phyloP scores from a whole-genome alignment of 1,140 invertebrate species.

The Limonius californicus region DNA sequence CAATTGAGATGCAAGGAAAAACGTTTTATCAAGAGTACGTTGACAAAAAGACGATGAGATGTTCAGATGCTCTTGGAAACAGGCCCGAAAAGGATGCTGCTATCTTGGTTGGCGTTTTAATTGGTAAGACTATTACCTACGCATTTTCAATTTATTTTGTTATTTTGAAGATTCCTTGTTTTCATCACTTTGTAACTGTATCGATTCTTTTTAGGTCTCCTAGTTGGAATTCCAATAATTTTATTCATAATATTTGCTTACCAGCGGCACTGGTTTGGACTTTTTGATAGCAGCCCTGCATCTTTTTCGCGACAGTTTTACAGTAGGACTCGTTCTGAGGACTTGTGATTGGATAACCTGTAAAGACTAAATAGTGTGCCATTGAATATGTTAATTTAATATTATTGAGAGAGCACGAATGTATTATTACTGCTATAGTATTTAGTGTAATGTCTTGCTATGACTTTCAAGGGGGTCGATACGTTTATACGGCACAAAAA shows the following conservation, averaged over 20 bases:
- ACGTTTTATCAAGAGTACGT: slow-evolving; percentile 55
- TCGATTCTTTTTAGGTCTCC: slow-evolving; percentile 46
- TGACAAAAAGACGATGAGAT: slow-evolving; percentile 55
- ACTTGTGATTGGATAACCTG: neutral
- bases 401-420: too few species aligned
- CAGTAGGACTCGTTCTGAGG: slow-evolving; percentile 41
- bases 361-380: too few species aligned
- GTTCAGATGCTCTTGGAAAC: slow-evolving; percentile 57
- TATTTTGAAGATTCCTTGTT: neutral
- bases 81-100: slow-evolving; percentile 61
- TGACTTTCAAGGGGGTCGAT: too few species aligned
- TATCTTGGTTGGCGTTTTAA: slow-evolving; percentile 62
- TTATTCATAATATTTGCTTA: slow-evolving; percentile 56
- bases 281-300: slow-evolving; percentile 48
- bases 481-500: too few species aligned
- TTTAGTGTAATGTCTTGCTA: too few species aligned
- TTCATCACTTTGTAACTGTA: neutral
- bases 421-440: too few species aligned
- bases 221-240: slow-evolving; percentile 62
- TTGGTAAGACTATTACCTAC: slow-evolving; percentile 49
- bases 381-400: too few species aligned
- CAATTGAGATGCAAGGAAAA: slow-evolving; percentile 55
- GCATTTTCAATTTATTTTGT: neutral
- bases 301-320: slow-evolving; percentile 67
- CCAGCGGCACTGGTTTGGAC: slow-evolving; percentile 59